Evolutionary conservation across 2,888 invertebrate genomes (phyloP).

Genomic region (Sarcophaga caerulescens): DNA sequence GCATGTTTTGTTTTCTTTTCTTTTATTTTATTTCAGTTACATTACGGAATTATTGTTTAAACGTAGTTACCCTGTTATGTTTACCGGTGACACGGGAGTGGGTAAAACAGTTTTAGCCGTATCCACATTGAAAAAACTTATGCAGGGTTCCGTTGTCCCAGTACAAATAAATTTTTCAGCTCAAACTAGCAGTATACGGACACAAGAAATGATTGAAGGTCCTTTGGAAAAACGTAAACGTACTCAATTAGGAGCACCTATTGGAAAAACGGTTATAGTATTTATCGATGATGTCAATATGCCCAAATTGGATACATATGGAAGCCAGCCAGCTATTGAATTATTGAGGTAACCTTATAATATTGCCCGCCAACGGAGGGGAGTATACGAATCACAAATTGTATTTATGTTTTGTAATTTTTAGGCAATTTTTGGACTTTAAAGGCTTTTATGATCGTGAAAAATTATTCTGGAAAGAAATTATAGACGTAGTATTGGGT

Average conservation of each 20-base stretch:
- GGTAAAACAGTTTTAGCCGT: constrained; percentile 94
- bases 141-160: constrained; percentile 86
- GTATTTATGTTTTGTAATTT: neutral
- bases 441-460: constrained; percentile 93
- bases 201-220: constrained; percentile 91
- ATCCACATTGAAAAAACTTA: constrained; percentile 86
- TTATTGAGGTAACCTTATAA: constrained; percentile 85
- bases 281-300: constrained; percentile 97
- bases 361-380: neutral
- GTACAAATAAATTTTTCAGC: constrained; percentile 94
- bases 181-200: constrained; percentile 92
- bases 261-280: constrained; percentile 90
- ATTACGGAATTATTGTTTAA: constrained; percentile 85
- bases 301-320: constrained; percentile 93
- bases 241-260: constrained; percentile 90
- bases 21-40: constrained; percentile 71
- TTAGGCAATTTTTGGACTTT: constrained; percentile 79
- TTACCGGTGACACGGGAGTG: constrained; percentile 95
- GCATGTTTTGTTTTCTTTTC: too few species aligned
- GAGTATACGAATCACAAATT: neutral
- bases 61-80: constrained; percentile 89
- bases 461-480: constrained; percentile 93
- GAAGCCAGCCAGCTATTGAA: constrained; percentile 96
- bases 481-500: constrained; percentile 91
- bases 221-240: constrained; percentile 92